Evolutionary conservation across 2,113 vertebrate species (phyloP).

Genomic region (Scomber scombrus): DNA sequence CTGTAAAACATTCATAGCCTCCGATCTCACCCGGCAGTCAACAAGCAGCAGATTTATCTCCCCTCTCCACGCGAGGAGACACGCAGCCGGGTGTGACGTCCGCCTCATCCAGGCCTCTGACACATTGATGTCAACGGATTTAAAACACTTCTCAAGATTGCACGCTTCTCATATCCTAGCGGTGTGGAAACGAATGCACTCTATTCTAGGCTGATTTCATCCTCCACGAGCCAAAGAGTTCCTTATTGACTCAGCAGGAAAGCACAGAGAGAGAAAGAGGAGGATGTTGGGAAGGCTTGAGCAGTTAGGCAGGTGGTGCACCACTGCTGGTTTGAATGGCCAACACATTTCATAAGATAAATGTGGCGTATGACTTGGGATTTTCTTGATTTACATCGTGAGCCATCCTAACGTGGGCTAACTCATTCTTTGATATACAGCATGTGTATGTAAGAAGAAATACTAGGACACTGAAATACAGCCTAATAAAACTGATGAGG

Average conservation of each 20-base stretch:
- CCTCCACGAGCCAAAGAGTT: conserved; percentile 40
- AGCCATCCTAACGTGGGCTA: no score
- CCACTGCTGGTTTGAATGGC: conserved; percentile 1
- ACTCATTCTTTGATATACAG: not conserved
- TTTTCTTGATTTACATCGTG: no score
- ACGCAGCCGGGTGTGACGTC: conserved; percentile 1
- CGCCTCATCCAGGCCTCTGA: conserved; percentile 8
- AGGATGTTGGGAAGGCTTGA: conserved; percentile 9
- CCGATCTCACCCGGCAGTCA: conserved; percentile 13
- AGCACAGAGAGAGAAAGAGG: conserved; percentile 1
- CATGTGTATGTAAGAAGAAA: no score
- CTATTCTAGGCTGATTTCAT: conserved; percentile 47
- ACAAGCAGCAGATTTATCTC: conserved; percentile 33
- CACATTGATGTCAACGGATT: conserved; percentile 31
- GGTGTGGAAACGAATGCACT: conserved; percentile 17
- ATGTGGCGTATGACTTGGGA: not conserved
- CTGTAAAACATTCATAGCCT: conserved; percentile 27
- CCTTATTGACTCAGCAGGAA: conserved; percentile 60
- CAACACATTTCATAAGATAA: conserved; percentile 20
- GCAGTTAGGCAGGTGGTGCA: conserved; percentile 22
- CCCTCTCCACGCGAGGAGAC: not conserved
- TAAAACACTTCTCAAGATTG: not conserved
- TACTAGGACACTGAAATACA: not conserved
- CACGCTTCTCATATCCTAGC: conserved; percentile 7
- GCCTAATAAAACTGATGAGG: no score